These are phyloP conservation scores for Pterocles burchelli DNA, from an alignment of 2,113 vertebrate species.

Conservation along the genomic window DNA sequence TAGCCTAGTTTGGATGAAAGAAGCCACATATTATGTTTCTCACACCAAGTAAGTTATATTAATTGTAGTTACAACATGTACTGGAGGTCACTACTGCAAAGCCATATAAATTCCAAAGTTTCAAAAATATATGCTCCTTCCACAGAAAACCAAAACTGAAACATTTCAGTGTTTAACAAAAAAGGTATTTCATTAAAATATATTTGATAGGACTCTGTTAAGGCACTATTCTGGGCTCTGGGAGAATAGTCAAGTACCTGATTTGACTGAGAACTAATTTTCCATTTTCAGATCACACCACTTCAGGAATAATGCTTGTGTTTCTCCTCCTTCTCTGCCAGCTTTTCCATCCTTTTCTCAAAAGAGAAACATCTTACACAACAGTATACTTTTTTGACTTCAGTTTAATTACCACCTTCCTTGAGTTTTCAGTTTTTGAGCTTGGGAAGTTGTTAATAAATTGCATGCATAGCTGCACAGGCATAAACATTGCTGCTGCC, in stretches of 20 bases:
- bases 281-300: not conserved
- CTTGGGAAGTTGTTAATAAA: not conserved
- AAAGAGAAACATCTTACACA: not conserved
- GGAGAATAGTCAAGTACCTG: not conserved
- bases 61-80: not conserved
- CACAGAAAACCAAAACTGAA: not conserved
- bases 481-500: not conserved
- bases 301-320: not conserved
- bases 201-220: not conserved
- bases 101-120: not conserved
- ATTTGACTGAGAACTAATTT: not conserved
- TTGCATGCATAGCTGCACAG: not conserved
- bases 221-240: not conserved
- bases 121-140: not conserved
- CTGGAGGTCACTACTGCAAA: not conserved
- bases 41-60: not conserved
- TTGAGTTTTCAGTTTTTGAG: not conserved
- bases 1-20: not conserved
- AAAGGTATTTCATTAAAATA: not conserved
- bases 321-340: not conserved
- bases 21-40: not conserved
- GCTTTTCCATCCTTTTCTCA: not conserved
- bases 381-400: not conserved
- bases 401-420: not conserved
- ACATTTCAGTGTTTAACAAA: not conserved